Evolutionary conservation across 1,140 invertebrate species (phyloP), one percentile per base, ranked within the genome.

Genomic region (Samia ricini): DNA sequence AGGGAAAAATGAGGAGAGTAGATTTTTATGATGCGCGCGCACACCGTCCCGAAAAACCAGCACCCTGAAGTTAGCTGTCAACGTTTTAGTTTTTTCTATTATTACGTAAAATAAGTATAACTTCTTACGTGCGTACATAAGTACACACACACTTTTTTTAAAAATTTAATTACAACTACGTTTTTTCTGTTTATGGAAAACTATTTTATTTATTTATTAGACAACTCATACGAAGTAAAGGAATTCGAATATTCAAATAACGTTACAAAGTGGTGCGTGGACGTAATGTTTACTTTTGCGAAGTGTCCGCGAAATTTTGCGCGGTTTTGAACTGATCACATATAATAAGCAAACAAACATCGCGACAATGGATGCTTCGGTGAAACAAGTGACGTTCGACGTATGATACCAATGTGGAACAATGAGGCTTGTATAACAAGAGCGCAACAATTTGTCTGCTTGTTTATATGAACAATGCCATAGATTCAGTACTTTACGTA

Each of bases 361-460:
- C 60, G 68, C 78, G 77, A 89, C 86, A 89, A 89, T 89, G 83
- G 83, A 76, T 71, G 76, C 76, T 89, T 87, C 86, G 76, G 51
- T 69, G 86, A 89, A 89, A 64, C 70, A 74, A 66, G 76, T 86
- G 83, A 85, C 84, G 83, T 69, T 74, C 69, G 71, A 74, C 62
- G 62, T 73, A 42, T 12, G 76, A 82, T 84, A 69, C 83, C 77
- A 85, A 85, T 85, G 79, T 84, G 76, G 82, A 87, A 89, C 84
- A 89, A 89, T 89, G 83, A 64, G 60, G 71, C 72, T 84, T 87
- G 84, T 84, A 85, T 81, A 89, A 87, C 72, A 74, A 77, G 65
- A 67, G 63, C 21, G 26, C 61, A 72, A 77, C 81, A 85, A 84
- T 82, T 84, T 66, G 77, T 72, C 68, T 52, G 68, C 55, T 62